Conservation (phyloP, 2,113 vertebrate genomes). For the Bostrychus sinensis region DNA sequence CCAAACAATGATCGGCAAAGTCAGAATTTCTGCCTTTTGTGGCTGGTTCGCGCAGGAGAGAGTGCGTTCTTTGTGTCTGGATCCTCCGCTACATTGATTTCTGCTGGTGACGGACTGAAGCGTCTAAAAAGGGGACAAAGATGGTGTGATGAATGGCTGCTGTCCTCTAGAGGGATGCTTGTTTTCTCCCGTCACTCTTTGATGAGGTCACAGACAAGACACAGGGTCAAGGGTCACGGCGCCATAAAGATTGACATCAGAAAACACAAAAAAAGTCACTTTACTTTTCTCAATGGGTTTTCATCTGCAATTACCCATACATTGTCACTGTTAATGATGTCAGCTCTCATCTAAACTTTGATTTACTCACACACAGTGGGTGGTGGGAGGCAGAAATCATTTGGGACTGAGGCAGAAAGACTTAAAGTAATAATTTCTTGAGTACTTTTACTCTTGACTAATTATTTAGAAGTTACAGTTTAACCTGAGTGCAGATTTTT, state of each 20-base stretch:
- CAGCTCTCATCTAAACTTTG: constrained; percentile 39
- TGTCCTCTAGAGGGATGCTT: constrained; percentile 68
- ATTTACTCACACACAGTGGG: constrained; percentile 39
- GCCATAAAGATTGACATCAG: constrained; percentile 65
- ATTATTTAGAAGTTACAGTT: constrained; percentile 26
- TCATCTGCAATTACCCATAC: constrained; percentile 68
- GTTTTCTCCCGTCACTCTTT: constrained; percentile 70
- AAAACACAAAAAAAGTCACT: constrained; percentile 69
- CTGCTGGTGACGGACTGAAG: constrained; percentile 58
- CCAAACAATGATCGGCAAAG: constrained; percentile 64
- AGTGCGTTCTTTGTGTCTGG: constrained; percentile 61
- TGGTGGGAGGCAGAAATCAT: background rate
- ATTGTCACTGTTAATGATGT: constrained; percentile 58
- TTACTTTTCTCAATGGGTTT: constrained; percentile 67
- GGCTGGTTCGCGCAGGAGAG: constrained; percentile 26
- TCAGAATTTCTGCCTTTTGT: constrained; percentile 53
- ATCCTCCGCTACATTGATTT: constrained; percentile 73
- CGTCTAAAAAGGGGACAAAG: constrained; percentile 70
- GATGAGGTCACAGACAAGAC: constrained; percentile 75
- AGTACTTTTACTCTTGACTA: constrained; percentile 16
- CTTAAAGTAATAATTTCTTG: constrained; percentile 25
- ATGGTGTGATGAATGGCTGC: constrained; percentile 73
- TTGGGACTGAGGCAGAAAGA: constrained; percentile 1
- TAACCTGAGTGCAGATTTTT: too few species aligned
- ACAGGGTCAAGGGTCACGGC: constrained; percentile 57